Conservation (phyloP, 1,140 invertebrate species). For the Diorhabda sublineata region DNA sequence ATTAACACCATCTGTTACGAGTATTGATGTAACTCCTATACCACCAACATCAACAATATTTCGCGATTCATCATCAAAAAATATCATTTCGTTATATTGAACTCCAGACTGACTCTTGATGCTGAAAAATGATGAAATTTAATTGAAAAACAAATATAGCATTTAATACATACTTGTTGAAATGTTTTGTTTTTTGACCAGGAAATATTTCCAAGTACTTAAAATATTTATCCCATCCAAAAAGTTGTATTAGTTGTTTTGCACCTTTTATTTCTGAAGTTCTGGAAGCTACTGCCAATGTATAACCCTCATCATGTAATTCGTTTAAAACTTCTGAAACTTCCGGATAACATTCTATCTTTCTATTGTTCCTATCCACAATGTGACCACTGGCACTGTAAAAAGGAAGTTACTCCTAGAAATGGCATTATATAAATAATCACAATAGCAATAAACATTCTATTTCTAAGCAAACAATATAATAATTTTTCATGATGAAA, state of each 20-base stretch:
- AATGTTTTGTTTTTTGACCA: constrained; percentile 66
- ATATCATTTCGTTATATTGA: constrained; percentile 64
- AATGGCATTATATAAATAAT: neutral
- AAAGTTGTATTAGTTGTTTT: constrained; percentile 61
- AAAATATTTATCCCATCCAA: constrained; percentile 69
- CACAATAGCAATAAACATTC: too few species aligned
- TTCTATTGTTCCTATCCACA: constrained; percentile 23
- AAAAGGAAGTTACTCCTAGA: neutral
- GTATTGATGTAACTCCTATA: constrained; percentile 56
- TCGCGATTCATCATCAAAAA: constrained; percentile 65
- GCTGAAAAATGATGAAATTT: constrained; percentile 46
- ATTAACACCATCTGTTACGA: constrained; percentile 55
- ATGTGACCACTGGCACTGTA: neutral
- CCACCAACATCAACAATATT: constrained; percentile 58
- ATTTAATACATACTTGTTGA: constrained; percentile 55
- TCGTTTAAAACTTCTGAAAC: constrained; percentile 59
- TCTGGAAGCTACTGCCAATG: constrained; percentile 62
- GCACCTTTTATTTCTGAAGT: constrained; percentile 64
- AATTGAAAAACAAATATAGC: neutral
- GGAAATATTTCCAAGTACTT: constrained; percentile 72
- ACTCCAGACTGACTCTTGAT: constrained; percentile 55
- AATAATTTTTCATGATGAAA: neutral
- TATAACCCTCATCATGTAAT: constrained; percentile 54
- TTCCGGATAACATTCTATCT: constrained; percentile 57
- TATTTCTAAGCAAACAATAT: neutral